Base-by-base conservation (phyloP, 1,140 invertebrate species). In the Cydia strobilella region DNA sequence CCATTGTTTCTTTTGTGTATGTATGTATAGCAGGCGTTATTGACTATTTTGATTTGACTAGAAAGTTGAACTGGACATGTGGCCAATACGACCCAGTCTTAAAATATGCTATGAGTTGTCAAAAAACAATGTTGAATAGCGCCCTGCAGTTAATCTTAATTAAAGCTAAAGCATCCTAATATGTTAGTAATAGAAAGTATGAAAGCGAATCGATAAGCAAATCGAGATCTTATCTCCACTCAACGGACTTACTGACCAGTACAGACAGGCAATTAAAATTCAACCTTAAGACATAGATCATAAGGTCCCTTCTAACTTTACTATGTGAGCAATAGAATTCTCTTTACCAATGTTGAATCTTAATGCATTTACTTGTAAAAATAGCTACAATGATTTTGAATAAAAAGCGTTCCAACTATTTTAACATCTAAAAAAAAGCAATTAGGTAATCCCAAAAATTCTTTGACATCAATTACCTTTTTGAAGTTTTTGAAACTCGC, bases 101-200 rank as follows among this genome's bases (percentile, higher is more conserved):
- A 39, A 10, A 10, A 1, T 9, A 35, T 35, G 6, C 35, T 2
- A 48, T 48, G 45, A 48, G 45, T 48, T 48, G 3, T 15, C 51
- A 54, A 54, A 54, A n/a, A 9, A 54, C n/a, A n/a, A 54, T n/a
- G 51, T 23, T 3, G 20, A 59, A 69, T 69, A 18, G 27, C 23
- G 13, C 2, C n/a, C 54, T 59, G 54, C 54, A 23, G 65, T 69
- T 69, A 66, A 66, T 66, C 13, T 69, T 23, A 69, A 69, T 69
- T 69, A 63, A 66, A 5, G 6, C n/a, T 69, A 69, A 69, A 39
- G 65, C 65, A 69, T 42, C n/a, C 27, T 39, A 69, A 69, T 69
- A 35, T 69, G 65, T 69, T 39, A 39, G 65, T 69, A 69, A 69
- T 69, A 31, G 65, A 69, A 69, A 69, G 65, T 69, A 69, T 69